phyloP scores from a whole-genome alignment of 2,888 invertebrate species.

The Plagiodera versicolora region DNA sequence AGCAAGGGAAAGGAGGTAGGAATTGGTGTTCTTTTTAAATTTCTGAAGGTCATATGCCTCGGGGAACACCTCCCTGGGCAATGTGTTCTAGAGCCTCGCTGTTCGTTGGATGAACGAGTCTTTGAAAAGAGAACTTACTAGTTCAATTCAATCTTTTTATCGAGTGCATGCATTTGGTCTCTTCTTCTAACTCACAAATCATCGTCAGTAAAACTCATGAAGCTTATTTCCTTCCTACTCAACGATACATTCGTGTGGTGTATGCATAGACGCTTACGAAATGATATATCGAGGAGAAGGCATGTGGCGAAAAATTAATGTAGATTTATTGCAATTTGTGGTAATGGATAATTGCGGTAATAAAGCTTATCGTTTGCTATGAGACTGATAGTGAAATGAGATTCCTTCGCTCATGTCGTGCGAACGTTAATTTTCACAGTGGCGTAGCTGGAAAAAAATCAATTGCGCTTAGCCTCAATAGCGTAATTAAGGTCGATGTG shows the following conservation, averaged over 20 bases:
- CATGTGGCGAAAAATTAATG: constrained; percentile 31
- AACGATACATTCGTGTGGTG: neutral
- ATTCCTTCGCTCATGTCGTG: constrained; percentile 24
- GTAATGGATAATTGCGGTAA: constrained; percentile 38
- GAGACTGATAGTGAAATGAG: constrained; percentile 24
- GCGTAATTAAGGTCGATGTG: no score
- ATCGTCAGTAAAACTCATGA: neutral
- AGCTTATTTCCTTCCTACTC: neutral
- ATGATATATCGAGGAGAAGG: neutral
- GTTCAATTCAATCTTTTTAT: no score
- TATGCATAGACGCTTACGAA: neutral
- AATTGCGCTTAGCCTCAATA: no score
- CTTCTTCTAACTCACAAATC: no score
- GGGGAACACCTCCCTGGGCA: no score
- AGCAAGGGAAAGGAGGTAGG: no score
- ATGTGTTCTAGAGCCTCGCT: no score
- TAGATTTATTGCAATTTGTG: constrained; percentile 35
- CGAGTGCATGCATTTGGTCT: no score
- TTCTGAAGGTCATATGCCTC: no score
- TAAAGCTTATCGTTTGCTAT: constrained; percentile 36
- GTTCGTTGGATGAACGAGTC: no score
- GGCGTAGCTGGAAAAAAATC: neutral
- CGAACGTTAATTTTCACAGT: neutral
- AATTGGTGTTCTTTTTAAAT: no score
- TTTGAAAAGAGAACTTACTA: no score